Evolutionary conservation across 2,113 vertebrate species (phyloP), one percentile per base, ranked within the genome.

Genomic region (Neomonachus schauinslandi): DNA sequence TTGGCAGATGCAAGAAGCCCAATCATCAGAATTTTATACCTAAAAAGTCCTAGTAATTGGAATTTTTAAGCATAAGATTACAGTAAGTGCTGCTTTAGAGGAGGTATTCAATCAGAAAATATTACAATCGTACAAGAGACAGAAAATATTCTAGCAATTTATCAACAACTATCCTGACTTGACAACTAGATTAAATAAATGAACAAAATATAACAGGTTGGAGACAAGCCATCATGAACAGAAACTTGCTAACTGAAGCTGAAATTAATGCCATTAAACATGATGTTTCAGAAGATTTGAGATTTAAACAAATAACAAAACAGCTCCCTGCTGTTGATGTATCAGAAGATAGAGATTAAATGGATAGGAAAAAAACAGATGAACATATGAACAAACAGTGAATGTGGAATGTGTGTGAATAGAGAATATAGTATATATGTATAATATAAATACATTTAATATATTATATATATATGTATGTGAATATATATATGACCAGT

Each of bases 121-220:
- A 83, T 86, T 93, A 39, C 7, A 95, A 55, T 96, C 26, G 4
- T 42, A 89, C 26, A 74, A 39, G 49, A 88, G 79, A 93, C 8
- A 83, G 74, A 67, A 96, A 97, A 61, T 63, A 96, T 55, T 96
- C 22, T 21, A 83, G 67, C 2, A 89, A 97, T 97, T 96, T 97
- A 97, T 89, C 59, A 97, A 92, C 92, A 97, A 89, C 91, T 93
- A 95, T 83, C 24, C 39, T 86, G 7, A 96, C 59, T 22, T 97
- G 95, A 97, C 94, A 96, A 92, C 36, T 86, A 89, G 59, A 95
- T 93, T 96, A 96, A 97, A 91, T 86, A 91, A 89, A 97, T 92
- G 90, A 97, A 82, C 72, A 98, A 95, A 89, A 83, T 92, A 67
- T 53, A 91, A 93, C 65, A 94, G 28, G 11, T 74, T 94, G 55